Evolutionary conservation across 2,888 invertebrate genomes (phyloP).

Genomic region (Phortica magna): DNA sequence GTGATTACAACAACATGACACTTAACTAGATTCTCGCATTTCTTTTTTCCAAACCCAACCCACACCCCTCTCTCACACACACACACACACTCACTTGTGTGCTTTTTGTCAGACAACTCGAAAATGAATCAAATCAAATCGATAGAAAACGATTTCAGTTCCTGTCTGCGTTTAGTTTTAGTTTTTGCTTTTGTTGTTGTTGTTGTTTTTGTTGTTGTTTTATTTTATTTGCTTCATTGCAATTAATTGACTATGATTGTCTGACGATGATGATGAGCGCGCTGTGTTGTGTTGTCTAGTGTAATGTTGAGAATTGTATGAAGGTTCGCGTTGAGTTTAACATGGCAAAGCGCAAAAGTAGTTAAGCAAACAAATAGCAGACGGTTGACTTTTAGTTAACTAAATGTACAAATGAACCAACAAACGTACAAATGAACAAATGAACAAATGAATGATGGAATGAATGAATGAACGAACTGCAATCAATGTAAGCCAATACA

Average conservation of each 20-base stretch:
- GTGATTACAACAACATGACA: constrained; percentile 14
- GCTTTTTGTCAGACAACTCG: background rate
- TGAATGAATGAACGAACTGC: background rate
- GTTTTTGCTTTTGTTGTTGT: background rate
- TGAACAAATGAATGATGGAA: background rate
- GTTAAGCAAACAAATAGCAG: constrained; percentile 24
- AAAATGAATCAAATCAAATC: constrained; percentile 25
- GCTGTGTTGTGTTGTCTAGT: background rate
- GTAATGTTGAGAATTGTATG: too few species aligned
- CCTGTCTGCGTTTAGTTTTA: constrained; percentile 17
- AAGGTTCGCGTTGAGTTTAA: constrained; percentile 5
- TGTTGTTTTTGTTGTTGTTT: background rate
- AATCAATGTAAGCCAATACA: too few species aligned
- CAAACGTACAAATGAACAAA: background rate
- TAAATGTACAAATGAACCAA: constrained; percentile 24
- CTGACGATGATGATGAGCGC: background rate
- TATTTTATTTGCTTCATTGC: constrained; percentile 26
- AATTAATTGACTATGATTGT: constrained; percentile 30
- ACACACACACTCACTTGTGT: background rate
- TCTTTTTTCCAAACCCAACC: background rate
- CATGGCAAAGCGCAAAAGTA: constrained; percentile 29
- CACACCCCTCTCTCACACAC: background rate
- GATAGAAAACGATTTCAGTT: constrained; percentile 30
- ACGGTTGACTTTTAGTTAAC: constrained; percentile 12
- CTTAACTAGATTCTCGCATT: constrained; percentile 17